These are phyloP conservation scores for Heteromormyrus szaboi DNA, from an alignment of 2,797 vertebrate species.

Conservation along the genomic window DNA sequence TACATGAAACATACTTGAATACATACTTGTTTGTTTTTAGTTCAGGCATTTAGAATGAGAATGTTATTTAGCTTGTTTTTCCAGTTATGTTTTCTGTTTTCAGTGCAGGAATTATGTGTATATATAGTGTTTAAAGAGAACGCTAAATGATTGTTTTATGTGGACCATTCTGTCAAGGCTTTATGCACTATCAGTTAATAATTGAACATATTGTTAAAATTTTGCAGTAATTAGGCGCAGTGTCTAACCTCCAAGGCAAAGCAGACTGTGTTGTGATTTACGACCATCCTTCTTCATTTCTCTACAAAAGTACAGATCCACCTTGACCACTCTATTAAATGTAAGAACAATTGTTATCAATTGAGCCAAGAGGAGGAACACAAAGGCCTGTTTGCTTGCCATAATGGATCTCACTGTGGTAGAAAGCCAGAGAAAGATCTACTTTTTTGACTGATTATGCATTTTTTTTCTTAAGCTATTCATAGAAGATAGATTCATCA, in stretches of 20 bases:
- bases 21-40: neutral
- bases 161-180: neutral
- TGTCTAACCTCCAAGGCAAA: conserved; percentile 33
- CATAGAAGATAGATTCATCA: conserved; percentile 99
- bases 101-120: neutral
- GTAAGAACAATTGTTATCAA: conserved; percentile 86
- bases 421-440: conserved; percentile 67
- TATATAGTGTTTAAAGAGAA: neutral
- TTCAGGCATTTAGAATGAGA: neutral
- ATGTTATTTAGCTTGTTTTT: neutral
- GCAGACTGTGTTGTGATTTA: conserved; percentile 53
- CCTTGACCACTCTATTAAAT: conserved; percentile 85
- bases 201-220: conserved; percentile 45
- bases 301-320: conserved; percentile 62
- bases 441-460: conserved; percentile 98
- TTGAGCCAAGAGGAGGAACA: conserved; percentile 51
- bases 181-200: conserved; percentile 4
- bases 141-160: neutral
- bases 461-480: conserved; percentile 82
- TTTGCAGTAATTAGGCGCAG: conserved; percentile 41
- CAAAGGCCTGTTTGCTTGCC: conserved; percentile 69
- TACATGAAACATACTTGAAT: neutral
- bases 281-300: conserved; percentile 48
- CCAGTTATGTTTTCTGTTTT: neutral
- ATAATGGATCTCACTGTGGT: conserved; percentile 84